These are phyloP conservation scores for Stictonetta naevosa DNA, from an alignment of 2,113 vertebrate genomes.

Conservation along the genomic window DNA sequence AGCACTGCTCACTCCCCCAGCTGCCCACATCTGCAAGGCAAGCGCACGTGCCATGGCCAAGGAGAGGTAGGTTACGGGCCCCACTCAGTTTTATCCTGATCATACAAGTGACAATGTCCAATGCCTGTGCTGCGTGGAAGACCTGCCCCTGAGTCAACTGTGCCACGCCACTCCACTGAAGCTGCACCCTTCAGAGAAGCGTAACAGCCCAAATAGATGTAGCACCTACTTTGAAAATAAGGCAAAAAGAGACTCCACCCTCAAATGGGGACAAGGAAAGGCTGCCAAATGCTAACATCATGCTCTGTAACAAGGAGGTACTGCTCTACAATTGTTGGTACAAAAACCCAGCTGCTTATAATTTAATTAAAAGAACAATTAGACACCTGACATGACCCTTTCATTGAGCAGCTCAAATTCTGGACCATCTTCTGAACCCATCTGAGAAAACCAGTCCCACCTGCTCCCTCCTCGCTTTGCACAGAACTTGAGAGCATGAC, in stretches of 20 bases:
- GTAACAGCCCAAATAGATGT: neutral
- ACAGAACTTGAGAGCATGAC: neutral
- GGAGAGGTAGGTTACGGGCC: neutral
- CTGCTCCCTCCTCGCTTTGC: neutral
- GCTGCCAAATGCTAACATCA: neutral
- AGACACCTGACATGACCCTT: neutral
- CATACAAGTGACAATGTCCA: rapidly evolving
- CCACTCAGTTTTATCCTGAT: neutral
- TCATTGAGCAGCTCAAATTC: neutral
- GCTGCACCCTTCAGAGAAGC: neutral
- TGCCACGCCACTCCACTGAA: neutral
- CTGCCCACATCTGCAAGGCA: neutral
- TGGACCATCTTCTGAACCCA: neutral
- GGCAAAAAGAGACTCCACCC: neutral
- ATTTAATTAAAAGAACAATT: neutral
- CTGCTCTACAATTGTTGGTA: neutral
- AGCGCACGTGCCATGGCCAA: neutral
- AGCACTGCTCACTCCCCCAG: neutral
- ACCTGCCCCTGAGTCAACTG: neutral
- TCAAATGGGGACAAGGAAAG: neutral
- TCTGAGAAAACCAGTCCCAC: slow-evolving; percentile 27
- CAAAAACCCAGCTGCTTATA: neutral
- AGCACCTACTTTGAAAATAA: neutral
- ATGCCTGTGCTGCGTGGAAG: neutral
- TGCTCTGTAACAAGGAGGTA: neutral